Percentiles rank a stretch among this genome's conserved stretches.
Conservation (phyloP, 2,888 invertebrate species). For the Itoplectis maculator region DNA sequence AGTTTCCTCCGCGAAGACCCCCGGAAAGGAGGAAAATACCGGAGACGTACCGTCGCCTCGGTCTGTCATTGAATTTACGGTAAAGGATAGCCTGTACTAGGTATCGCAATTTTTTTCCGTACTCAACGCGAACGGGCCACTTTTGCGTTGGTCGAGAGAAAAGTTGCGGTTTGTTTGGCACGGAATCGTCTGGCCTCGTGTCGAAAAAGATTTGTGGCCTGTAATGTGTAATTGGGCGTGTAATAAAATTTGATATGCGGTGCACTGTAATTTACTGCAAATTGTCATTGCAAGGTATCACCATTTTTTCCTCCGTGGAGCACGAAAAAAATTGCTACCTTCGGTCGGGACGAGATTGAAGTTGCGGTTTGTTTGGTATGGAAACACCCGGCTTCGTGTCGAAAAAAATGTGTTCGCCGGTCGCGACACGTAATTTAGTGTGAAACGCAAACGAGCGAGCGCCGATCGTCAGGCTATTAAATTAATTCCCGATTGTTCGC, state of each 20-base stretch:
- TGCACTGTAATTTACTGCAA: conserved; percentile 13
- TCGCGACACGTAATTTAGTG: neutral
- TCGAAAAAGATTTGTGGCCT: no score
- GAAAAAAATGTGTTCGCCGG: neutral
- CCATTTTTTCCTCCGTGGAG: neutral
- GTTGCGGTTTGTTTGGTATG: neutral
- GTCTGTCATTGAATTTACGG: conserved; percentile 38
- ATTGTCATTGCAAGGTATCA: neutral
- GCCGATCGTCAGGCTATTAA: conserved; percentile 20
- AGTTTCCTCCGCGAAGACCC: conserved; percentile 53
- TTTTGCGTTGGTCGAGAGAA: neutral
- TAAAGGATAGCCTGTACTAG: conserved; percentile 12
- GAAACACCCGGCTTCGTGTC: neutral
- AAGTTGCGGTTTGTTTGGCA: neutral
- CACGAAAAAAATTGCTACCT: neutral
- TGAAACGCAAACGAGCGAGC: neutral
- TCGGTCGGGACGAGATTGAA: neutral
- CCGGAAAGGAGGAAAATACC: conserved; percentile 40
- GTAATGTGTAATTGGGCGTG: no score
- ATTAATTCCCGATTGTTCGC: conserved; percentile 50
- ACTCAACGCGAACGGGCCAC: neutral
- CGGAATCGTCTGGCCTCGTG: neutral
- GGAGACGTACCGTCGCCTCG: conserved; percentile 28
- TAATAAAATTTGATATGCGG: no score
- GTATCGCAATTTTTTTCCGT: neutral